phyloP scores from a whole-genome alignment of 2,888 invertebrate species.

The Cremastobaeus sp. region DNA sequence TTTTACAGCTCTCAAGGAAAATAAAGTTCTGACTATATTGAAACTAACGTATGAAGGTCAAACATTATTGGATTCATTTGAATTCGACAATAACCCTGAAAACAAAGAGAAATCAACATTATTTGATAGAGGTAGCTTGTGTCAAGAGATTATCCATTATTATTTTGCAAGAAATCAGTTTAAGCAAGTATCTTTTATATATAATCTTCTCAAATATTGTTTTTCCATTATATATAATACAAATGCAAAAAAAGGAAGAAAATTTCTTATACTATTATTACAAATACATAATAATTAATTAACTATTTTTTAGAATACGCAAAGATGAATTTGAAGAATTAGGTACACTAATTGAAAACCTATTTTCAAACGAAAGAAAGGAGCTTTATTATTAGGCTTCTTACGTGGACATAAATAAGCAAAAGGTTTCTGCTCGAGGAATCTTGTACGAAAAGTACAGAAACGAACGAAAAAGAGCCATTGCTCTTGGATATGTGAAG shows the following conservation, averaged over 20 bases:
- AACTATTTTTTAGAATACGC: background rate
- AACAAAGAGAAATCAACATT: background rate
- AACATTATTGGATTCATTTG: background rate
- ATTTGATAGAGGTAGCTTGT: background rate
- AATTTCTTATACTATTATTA: too few species aligned
- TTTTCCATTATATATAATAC: background rate
- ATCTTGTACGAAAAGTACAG: slow-evolving; percentile 22
- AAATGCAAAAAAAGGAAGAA: too few species aligned
- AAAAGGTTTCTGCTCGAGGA: slow-evolving; percentile 15
- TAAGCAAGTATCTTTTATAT: background rate
- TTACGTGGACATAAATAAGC: background rate
- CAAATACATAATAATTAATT: background rate
- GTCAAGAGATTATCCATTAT: background rate
- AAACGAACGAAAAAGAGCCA: slow-evolving; percentile 10
- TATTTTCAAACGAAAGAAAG: slow-evolving; percentile 11
- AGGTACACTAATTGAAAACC: background rate
- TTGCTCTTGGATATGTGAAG: background rate
- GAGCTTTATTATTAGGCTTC: slow-evolving; percentile 8
- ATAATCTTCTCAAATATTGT: background rate
- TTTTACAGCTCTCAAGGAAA: background rate
- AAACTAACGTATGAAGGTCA: background rate
- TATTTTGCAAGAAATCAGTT: background rate
- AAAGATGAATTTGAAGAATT: slow-evolving; percentile 8
- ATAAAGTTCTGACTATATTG: background rate
- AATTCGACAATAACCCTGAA: background rate